Conservation (phyloP, 64 coral and sea anemone genomes). For the Montipora sp. region DNA sequence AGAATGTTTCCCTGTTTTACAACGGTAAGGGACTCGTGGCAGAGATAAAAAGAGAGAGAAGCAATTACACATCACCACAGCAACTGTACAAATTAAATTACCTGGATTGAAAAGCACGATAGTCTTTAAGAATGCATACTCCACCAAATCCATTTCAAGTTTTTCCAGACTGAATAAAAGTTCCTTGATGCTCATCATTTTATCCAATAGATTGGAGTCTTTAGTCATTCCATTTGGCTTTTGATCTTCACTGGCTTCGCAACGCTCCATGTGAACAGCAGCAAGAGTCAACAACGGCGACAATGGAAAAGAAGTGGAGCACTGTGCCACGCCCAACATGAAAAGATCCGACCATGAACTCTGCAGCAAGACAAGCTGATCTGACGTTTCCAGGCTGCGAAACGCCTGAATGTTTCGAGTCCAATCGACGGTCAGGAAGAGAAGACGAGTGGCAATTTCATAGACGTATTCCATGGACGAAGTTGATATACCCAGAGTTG, state of each 20-base stretch:
- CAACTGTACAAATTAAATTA: neutral
- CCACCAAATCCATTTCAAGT: conserved; percentile 70
- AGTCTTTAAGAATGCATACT: conserved; percentile 90
- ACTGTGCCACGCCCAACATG: conserved; percentile 88
- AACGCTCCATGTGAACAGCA: conserved; percentile 59
- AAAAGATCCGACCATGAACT: conserved; percentile 94
- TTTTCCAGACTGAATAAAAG: conserved; percentile 89
- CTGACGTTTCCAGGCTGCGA: conserved; percentile 66
- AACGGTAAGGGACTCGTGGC: too few species aligned
- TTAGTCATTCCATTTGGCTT: neutral
- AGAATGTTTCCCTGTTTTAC: too few species aligned
- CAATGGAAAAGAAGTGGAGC: conserved; percentile 77
- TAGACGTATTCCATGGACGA: conserved; percentile 98
- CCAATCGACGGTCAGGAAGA: conserved; percentile 97
- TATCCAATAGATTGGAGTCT: conserved; percentile 68
- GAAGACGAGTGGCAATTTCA: conserved; percentile 95
- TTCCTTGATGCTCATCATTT: conserved; percentile 81
- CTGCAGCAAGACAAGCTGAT: conserved; percentile 86
- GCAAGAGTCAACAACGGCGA: conserved; percentile 87
- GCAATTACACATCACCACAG: neutral
- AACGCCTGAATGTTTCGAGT: conserved; percentile 78
- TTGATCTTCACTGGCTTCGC: neutral
- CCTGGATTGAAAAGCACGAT: conserved; percentile 89
- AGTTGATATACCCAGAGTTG: conserved; percentile 64
- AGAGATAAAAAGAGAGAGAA: too few species aligned